phyloP scores from a whole-genome alignment of 2,113 vertebrate genomes.

The Brachyhypopomus gauderio region DNA sequence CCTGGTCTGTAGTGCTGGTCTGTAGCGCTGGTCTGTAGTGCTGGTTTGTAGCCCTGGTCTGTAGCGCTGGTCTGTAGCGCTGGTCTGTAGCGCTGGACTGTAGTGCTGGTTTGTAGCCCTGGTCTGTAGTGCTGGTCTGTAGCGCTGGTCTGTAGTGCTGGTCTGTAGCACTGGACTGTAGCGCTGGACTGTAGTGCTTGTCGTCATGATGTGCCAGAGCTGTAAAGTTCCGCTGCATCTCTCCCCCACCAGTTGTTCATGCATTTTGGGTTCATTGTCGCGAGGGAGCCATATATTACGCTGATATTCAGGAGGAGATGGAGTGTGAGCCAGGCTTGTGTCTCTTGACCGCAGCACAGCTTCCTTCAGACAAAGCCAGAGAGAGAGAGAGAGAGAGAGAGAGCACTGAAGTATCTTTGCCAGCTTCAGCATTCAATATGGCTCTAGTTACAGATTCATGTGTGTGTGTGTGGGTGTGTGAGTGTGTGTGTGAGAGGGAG shows the following conservation, averaged over 20 bases:
- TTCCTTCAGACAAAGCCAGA: constrained; percentile 2
- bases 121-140: too few species aligned
- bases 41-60: too few species aligned
- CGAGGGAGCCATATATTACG: constrained; percentile 33
- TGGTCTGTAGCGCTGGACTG: too few species aligned
- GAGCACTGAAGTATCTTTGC: constrained; percentile 4
- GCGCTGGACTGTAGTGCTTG: too few species aligned
- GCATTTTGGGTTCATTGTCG: constrained; percentile 11
- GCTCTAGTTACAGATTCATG: constrained; percentile 36
- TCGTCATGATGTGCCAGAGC: not conserved
- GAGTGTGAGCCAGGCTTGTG: constrained; percentile 19
- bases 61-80: too few species aligned
- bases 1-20: too few species aligned
- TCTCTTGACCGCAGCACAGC: constrained; percentile 29
- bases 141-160: too few species aligned
- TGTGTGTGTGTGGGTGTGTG: not conserved
- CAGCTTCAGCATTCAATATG: constrained; percentile 10
- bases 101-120: too few species aligned
- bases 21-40: too few species aligned
- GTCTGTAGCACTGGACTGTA: too few species aligned
- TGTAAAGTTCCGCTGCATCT: constrained; percentile 31
- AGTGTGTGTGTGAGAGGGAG: not conserved
- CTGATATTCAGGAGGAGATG: constrained; percentile 32
- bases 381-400: not conserved
- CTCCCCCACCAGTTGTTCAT: constrained; percentile 35